A percentile compares a stretch with the other conserved stretches of the same genome.
Conservation (phyloP, 1,140 invertebrate genomes). For the Drosophila fuyamai region DNA sequence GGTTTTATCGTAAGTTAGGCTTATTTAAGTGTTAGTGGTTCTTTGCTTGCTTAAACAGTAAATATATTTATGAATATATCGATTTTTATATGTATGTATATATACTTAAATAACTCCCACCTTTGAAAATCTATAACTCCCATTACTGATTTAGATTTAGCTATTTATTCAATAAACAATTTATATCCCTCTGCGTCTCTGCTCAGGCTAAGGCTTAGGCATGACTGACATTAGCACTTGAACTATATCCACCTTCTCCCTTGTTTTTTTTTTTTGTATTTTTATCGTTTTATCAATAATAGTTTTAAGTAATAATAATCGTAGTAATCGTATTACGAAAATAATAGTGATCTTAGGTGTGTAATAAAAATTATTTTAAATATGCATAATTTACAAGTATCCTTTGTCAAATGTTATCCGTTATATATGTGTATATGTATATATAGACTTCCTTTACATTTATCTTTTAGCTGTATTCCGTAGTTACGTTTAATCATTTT, state of each 20-base stretch:
- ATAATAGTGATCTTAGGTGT: slow-evolving; percentile 72
- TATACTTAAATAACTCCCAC: slow-evolving; percentile 63
- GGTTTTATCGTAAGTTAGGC: slow-evolving; percentile 69
- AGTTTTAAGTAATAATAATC: slow-evolving; percentile 62
- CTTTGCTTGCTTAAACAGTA: slow-evolving; percentile 78
- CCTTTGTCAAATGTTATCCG: slow-evolving; percentile 58
- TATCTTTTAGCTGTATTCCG: slow-evolving; percentile 46
- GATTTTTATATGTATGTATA: slow-evolving; percentile 65
- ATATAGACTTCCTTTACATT: slow-evolving; percentile 20
- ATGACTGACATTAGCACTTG: slow-evolving; percentile 59
- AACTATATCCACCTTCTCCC: slow-evolving; percentile 34
- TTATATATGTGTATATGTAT: slow-evolving; percentile 47
- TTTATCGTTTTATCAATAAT: slow-evolving; percentile 48
- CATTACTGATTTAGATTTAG: slow-evolving; percentile 75
- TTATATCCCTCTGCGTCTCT: slow-evolving; percentile 40
- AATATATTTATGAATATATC: slow-evolving; percentile 63
- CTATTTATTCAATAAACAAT: slow-evolving; percentile 70
- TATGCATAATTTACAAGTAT: slow-evolving; percentile 74
- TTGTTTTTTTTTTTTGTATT: slow-evolving; percentile 15
- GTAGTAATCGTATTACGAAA: slow-evolving; percentile 78
- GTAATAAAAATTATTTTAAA: slow-evolving; percentile 71
- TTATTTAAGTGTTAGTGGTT: slow-evolving; percentile 81
- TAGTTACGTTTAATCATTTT: slow-evolving; percentile 49
- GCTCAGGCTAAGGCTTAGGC: slow-evolving; percentile 52
- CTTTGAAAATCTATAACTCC: slow-evolving; percentile 66